Percentiles rank a stretch among this genome's conserved stretches.
Evolutionary conservation across 2,888 invertebrate species (phyloP).

Genomic region (Drosophila neutralis): DNA sequence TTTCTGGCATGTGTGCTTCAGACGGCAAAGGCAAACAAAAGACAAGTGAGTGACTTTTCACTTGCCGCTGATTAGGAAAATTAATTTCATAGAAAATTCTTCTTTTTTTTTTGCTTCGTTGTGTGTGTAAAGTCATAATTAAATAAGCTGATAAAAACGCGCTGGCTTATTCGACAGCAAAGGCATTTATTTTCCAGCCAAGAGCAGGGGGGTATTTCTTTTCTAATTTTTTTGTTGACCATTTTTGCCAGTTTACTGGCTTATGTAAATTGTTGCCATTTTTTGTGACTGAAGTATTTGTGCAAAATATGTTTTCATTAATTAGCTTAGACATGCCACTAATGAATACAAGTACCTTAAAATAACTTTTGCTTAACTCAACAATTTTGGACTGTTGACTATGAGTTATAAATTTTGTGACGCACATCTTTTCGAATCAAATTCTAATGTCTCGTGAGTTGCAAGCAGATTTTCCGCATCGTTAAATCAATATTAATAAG

Average conservation of each 20-base stretch:
- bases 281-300: background rate
- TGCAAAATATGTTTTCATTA: background rate
- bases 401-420: background rate
- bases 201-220: background rate
- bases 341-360: background rate
- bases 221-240: background rate
- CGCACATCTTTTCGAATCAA: background rate
- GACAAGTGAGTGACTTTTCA: conserved; percentile 70
- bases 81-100: conserved; percentile 73
- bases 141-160: conserved; percentile 8
- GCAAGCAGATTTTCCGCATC: background rate
- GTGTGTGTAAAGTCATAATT: conserved; percentile 18
- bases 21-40: conserved; percentile 61
- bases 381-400: background rate
- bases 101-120: conserved; percentile 24
- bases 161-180: background rate
- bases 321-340: background rate
- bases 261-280: background rate
- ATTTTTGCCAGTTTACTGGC: background rate
- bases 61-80: conserved; percentile 67
- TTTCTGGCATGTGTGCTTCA: conserved; percentile 45
- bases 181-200: conserved; percentile 10
- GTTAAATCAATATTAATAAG: background rate
- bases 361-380: background rate
- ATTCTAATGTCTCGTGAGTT: background rate